Evolutionary conservation across 2,797 vertebrate species (phyloP).

Genomic region (Takifugu rubripes): DNA sequence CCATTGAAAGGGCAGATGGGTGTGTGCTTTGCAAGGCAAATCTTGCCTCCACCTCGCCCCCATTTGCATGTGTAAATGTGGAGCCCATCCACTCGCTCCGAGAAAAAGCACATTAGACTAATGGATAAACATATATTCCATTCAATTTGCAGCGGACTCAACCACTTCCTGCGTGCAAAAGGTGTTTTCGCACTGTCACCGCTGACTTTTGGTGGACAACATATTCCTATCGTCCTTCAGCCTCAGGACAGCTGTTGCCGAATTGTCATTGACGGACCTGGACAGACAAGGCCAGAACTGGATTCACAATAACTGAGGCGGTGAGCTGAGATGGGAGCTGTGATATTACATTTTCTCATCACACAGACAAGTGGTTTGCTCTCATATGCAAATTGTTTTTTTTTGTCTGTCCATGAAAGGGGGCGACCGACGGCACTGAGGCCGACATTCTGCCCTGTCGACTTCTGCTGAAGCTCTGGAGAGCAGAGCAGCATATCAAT

Average conservation of each 20-base stretch:
- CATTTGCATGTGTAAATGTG: constrained; percentile 58
- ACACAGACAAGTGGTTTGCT: constrained; percentile 27
- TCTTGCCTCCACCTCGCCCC: constrained; percentile 49
- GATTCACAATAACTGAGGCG: constrained; percentile 30
- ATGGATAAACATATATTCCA: constrained; percentile 47
- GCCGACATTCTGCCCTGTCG: constrained; percentile 62
- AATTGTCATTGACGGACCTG: constrained; percentile 44
- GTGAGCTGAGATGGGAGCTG: constrained; percentile 24
- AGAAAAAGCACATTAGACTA: constrained; percentile 39
- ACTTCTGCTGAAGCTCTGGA: constrained; percentile 60
- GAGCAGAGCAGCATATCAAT: constrained; percentile 73
- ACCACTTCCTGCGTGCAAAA: background rate
- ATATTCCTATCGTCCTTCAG: too few relatives aligned
- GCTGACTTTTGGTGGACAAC: too few relatives aligned
- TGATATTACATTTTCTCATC: constrained; percentile 24
- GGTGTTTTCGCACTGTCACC: too few relatives aligned
- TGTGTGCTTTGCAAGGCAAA: constrained; percentile 75
- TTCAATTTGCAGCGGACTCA: constrained; percentile 28
- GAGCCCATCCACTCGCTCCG: constrained; percentile 34
- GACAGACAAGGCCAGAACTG: constrained; percentile 57
- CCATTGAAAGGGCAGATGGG: constrained; percentile 78
- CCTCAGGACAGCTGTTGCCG: constrained; percentile 24
- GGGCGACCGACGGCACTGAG: constrained; percentile 31
- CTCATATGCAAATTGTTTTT: constrained; percentile 44
- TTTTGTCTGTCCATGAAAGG: constrained; percentile 18